Base-by-base conservation (phyloP, 2,888 invertebrate genomes). In the Seira sanloemensis region DNA sequence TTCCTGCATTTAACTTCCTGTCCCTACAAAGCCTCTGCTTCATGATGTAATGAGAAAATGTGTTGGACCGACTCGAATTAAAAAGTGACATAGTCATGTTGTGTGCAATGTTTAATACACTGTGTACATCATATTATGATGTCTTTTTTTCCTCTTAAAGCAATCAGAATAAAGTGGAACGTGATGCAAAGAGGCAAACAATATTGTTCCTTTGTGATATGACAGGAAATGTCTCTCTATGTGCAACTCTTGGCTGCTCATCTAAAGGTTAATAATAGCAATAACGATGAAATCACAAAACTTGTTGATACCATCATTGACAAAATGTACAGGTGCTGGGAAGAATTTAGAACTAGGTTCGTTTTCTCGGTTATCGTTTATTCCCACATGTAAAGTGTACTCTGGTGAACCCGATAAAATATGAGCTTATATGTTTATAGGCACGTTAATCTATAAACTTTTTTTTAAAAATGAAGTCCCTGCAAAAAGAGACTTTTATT, bases 101-200 rank as follows among this genome's bases (percentile, higher is more conserved):
- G 37, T 37, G 37, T 9, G 7, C 12, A 37, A 9, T 37, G 58
- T 58, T 18, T 58, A 58, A 16, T 58, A 18, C 27, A 27, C 37
- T 19, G 69, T 27, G 37, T 16, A 75, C 58, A 2, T 67, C 66
- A 76, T 67, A 66, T 5, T 69, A 77, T 67, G 58, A 58, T 58
- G 58, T 18, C 7, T 65, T 65, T 78, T 77, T 69, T 24, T 46
- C 50, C 54, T 21, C 71, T 65, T 78, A 65, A 71, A 72, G 78
- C 50, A 72, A 66, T 65, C 58, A 58, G 9, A 58, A n/a, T 58
- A 58, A 78, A 78, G 78, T 78, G 68, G 78, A 71, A 78, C 78
- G 62, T 71, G 26, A 71, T 71, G 77, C 58, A 50, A 58, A 27
- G 37, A 37, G 37, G 7, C 2, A 9, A 58, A 4, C 7, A 18